Percentiles rank a stretch among this genome's conserved stretches.
Evolutionary conservation across 2,113 vertebrate genomes (phyloP).

Genomic region (Capreolus pygargus): DNA sequence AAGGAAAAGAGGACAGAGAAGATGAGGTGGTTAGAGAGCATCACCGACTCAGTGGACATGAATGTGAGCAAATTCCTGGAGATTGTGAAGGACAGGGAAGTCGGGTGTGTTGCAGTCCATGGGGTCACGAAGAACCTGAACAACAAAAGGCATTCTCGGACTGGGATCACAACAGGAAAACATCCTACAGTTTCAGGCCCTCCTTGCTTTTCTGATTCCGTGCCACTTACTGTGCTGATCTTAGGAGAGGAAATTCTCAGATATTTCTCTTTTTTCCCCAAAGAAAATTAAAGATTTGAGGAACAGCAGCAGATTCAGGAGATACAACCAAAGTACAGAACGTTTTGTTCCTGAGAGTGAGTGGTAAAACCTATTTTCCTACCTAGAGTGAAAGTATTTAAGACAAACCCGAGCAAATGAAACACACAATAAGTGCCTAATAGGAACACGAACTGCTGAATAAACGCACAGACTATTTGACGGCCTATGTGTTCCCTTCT

Average conservation of each 20-base stretch:
- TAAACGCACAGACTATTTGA: background rate
- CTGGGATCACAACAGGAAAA: background rate
- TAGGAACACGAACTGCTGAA: background rate
- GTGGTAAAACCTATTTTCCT: background rate
- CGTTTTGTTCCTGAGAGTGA: background rate
- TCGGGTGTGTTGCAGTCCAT: background rate
- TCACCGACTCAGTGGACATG: background rate
- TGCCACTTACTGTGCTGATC: background rate
- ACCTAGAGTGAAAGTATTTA: background rate
- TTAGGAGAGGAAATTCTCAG: background rate
- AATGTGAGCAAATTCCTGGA: background rate
- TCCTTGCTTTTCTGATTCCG: background rate
- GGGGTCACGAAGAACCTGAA: background rate
- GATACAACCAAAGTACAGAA: background rate
- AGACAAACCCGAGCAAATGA: background rate
- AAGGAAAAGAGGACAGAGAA: background rate
- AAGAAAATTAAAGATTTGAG: background rate
- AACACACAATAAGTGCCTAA: conserved; percentile 11
- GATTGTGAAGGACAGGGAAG: background rate
- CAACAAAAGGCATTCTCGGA: background rate
- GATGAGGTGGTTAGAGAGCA: background rate
- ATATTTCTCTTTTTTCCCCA: background rate
- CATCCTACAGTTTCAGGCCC: background rate
- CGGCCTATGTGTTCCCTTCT: conserved; percentile 8
- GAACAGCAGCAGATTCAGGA: background rate